Base-by-base conservation (phyloP, 2,113 vertebrate species). In the Semnornis frantzii region DNA sequence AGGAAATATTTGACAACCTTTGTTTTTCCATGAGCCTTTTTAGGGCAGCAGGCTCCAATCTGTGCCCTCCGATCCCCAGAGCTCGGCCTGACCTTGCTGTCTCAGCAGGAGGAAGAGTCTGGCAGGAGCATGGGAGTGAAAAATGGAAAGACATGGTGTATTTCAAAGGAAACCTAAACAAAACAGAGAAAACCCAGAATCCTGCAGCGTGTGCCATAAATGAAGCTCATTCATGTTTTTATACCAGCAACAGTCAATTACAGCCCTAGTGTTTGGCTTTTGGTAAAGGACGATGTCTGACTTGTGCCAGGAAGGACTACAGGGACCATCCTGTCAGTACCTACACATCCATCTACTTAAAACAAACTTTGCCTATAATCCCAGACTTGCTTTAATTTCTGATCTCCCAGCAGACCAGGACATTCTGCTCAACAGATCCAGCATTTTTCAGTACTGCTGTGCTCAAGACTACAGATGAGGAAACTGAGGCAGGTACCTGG, bases 21-120 rank as follows among this genome's bases (percentile, higher is more conserved):
- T 92, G 92, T 95, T 97, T 98, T 97, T 98, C 95, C 96, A 97
- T 12, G 31, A 95, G 93, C 76, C 82, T 95, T 96, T 97, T 97
- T 77, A 95, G 95, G 92, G 86, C 94, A 96, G 87, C 81, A 90
- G 96, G 92, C 96, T 96, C 83, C 87, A 92, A 92, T 96, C 82
- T 96, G 95, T 90, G 96, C 96, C 93, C 93, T 78, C 71, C 33
- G 1, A 82, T 92, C 82, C 89, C 80, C 24, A 9, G 94, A 15
- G 57, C 91, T 96, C 19, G 6, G 95, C 83, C 92, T 93, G 90
- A 85, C 94, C 91, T 92, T 95, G 94, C 93, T 92, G 94, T 93
- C 89, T 95, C 94, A 95, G 92, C 94, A 96, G 90, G 44, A 94
- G 71, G 94, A 94, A 89, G 91, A 89, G 91, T 90, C 92, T 92